These are phyloP conservation scores for Charaxes varanes DNA, from an alignment of 1,140 invertebrate genomes.

Conservation along the genomic window DNA sequence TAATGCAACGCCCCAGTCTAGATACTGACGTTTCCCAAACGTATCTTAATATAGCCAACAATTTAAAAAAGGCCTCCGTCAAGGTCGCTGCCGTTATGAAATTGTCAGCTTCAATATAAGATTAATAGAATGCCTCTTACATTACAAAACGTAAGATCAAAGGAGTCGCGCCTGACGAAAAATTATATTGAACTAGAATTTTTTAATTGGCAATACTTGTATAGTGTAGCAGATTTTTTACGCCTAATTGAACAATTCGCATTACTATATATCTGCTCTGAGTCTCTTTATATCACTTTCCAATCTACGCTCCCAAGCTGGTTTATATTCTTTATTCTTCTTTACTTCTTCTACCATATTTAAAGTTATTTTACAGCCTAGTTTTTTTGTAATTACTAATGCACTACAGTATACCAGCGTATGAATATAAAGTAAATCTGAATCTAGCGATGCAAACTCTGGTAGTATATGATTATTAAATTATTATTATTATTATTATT, in stretches of 20 bases:
- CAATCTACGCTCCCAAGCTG: conserved; percentile 5
- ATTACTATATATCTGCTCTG: conserved; percentile 4
- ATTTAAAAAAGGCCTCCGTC: conserved; percentile 31
- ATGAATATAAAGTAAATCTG: conserved; percentile 1
- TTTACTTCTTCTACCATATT: conserved; percentile 2
- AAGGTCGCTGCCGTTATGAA: conserved; percentile 40
- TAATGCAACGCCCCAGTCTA: too few relatives aligned
- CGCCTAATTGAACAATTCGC: too few relatives aligned
- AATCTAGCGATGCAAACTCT: too few relatives aligned
- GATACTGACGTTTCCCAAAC: neutral
- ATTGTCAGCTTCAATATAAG: conserved; percentile 43
- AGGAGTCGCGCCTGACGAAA: too few relatives aligned
- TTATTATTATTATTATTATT: too few relatives aligned
- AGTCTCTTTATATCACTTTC: conserved; percentile 4
- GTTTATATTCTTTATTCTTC: too few relatives aligned
- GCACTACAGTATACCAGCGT: conserved; percentile 1
- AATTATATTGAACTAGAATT: too few relatives aligned
- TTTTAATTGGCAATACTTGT: too few relatives aligned
- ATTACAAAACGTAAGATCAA: too few relatives aligned
- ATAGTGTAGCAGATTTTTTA: too few relatives aligned
- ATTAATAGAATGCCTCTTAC: conserved; percentile 50
- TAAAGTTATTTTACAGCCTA: too few relatives aligned
- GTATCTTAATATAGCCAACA: conserved; percentile 11
- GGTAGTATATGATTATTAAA: too few relatives aligned
- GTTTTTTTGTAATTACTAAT: conserved; percentile 6